Evolutionary conservation across 2,888 invertebrate species (phyloP), one percentile per base, ranked within the genome.

Genomic region (Tyria jacobaeae): DNA sequence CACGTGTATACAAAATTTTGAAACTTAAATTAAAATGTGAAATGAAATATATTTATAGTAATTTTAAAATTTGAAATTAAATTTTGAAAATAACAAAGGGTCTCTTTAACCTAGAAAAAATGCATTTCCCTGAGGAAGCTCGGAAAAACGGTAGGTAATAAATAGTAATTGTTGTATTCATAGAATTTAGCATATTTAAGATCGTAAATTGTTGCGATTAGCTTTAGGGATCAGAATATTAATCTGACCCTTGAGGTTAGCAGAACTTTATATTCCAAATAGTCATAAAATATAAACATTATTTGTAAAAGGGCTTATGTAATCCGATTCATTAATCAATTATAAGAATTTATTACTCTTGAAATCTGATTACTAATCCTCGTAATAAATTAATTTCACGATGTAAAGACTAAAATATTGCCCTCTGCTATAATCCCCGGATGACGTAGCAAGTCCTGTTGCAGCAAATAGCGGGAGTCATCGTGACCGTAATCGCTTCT

Each of bases 321-420:
- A 57, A 72, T 57, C 39, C n/a, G 31, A 63, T 65, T 68, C 60
- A 73, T 69, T 66, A 63, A 72, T 73, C 61, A 69, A 44, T 60
- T 44, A 59, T 51, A 52, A 37, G 47, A 57, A 68, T 64, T 70
- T 58, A 66, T 71, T 59, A 62, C n/a, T 12, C 35, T 62, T 58
- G 51, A 65, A 51, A 63, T 69, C 41, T 69, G 60, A 71, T 68
- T 65, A 75, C 64, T 64, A 73, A 75, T 72, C 39, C 35, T 54
- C 37, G 61, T 64, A 67, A 72, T 72, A 69, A 73, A 73, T 73
- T 71, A 57, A 62, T 68, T 57, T 62, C 39, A 60, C 49, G 55
- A 44, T 71, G 58, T 66, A 31, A 71, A 65, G 65, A 64, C 51
- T 71, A 61, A 68, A 75, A 73, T 72, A 75, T 69, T 54, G 12